Evolutionary conservation across 2,113 vertebrate genomes (phyloP), one percentile per base, ranked within the genome.

Genomic region (Colossoma macropomum): DNA sequence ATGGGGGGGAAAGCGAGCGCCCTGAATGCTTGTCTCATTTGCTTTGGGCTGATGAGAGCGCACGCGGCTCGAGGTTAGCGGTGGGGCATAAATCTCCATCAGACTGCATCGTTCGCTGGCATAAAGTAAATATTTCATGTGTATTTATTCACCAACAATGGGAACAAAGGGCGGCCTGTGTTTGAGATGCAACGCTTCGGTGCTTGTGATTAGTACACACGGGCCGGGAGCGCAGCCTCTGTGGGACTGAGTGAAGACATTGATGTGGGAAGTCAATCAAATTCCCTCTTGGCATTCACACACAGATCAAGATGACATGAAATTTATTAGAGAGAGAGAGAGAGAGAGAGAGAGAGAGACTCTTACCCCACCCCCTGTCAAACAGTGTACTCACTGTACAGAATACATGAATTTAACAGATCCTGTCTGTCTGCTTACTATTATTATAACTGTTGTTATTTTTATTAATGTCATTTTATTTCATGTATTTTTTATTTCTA

Each of bases 71-170:
- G 77, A 80, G 85, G 79, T 68, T 84, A 82, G 34, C 25, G 21
- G 70, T 38, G 54, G 66, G 74, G 73, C 75, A 87, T 84, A 84
- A 81, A 86, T 77, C 84, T 86, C 62, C 32, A 54, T 84, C 81
- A 54, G 68, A 86, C 73, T 65, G 70, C 63, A 78, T 23, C 45
- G 69, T 70, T 76, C 71, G 48, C 77, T 73, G 66, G 48, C 71
- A 80, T 63, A 86, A 85, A 85, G 83, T 88, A 85, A 86, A 88
- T 83, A 86, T 88, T 88, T 80, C 65, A 75, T 41, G 56, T 65
- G 68, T 38, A 84, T 88, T 88, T 85, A 86, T 77, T 83, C 54
- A 19, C 60, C 16, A 76, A 83, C 83, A 86, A 86, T 80, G 87
- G 83, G 80, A 86, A 84, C 82, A 86, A 86, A 86, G 87, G 38